A percentile compares a stretch with the other conserved stretches of the same genome.
Evolutionary conservation across 1,140 invertebrate genomes (phyloP).

Genomic region (Frieseomelitta varia): DNA sequence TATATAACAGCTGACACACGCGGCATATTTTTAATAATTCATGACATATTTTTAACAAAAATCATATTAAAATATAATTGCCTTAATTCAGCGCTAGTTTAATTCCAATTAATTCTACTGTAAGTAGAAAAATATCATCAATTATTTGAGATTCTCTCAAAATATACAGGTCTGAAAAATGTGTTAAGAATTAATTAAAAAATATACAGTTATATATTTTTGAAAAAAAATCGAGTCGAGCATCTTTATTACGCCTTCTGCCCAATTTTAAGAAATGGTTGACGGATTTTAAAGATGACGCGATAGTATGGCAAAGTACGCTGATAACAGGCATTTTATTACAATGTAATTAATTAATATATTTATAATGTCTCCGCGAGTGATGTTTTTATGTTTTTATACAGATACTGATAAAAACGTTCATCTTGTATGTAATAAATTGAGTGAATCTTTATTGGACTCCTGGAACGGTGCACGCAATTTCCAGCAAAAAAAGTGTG

Average conservation of each 20-base stretch:
- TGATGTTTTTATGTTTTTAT: neutral
- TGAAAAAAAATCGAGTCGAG: neutral
- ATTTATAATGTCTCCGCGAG: neutral
- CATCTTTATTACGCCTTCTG: neutral
- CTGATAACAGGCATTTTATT: conserved; percentile 17
- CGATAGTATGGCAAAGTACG: neutral
- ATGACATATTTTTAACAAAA: too few relatives aligned
- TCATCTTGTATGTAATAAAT: neutral
- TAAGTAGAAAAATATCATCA: too few relatives aligned
- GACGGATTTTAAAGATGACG: neutral
- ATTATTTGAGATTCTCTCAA: too few relatives aligned
- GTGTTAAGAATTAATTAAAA: too few relatives aligned
- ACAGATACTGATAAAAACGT: neutral
- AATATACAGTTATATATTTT: neutral
- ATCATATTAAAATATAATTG: too few relatives aligned
- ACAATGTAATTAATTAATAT: neutral
- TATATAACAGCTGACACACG: too few relatives aligned
- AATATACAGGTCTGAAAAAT: too few relatives aligned
- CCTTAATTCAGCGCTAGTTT: too few relatives aligned
- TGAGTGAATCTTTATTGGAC: neutral
- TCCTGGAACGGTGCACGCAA: neutral
- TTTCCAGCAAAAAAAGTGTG: conserved; percentile 9
- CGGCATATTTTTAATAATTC: too few relatives aligned
- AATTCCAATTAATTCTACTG: too few relatives aligned
- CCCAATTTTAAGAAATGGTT: neutral